Evolutionary conservation across 2,113 vertebrate species (phyloP).

Genomic region (Anoplopoma fimbria): DNA sequence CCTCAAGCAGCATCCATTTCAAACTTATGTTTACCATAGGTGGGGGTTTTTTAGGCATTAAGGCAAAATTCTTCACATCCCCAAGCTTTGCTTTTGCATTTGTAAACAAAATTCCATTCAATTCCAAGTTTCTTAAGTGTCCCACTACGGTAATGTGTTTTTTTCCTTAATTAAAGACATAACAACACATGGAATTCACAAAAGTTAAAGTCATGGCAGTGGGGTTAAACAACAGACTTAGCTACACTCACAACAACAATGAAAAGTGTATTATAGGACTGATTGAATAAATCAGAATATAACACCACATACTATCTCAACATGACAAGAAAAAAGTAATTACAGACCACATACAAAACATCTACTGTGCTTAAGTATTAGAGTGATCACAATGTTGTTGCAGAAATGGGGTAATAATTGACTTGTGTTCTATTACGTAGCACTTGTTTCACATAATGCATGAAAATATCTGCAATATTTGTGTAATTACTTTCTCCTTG

Average conservation of each 20-base stretch:
- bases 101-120: constrained; percentile 46
- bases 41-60: constrained; percentile 8
- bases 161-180: constrained; percentile 4
- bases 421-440: constrained; percentile 3
- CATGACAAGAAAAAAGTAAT: constrained; percentile 25
- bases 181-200: constrained; percentile 40
- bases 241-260: constrained; percentile 10
- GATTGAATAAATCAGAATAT: constrained; percentile 25
- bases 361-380: background rate
- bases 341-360: constrained; percentile 35
- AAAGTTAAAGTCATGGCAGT: constrained; percentile 25
- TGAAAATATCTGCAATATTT: background rate
- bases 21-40: background rate
- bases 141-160: background rate
- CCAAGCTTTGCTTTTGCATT: constrained; percentile 28
- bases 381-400: constrained; percentile 10
- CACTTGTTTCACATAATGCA: constrained; percentile 1
- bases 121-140: constrained; percentile 22
- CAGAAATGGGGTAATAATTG: background rate
- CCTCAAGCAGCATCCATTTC: constrained; percentile 8
- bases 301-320: constrained; percentile 21
- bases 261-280: constrained; percentile 2
- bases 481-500: constrained; percentile 18
- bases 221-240: constrained; percentile 10
- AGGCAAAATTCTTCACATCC: constrained; percentile 35